phyloP scores from a whole-genome alignment of 2,888 invertebrate species.

The Resseliella maxima region DNA sequence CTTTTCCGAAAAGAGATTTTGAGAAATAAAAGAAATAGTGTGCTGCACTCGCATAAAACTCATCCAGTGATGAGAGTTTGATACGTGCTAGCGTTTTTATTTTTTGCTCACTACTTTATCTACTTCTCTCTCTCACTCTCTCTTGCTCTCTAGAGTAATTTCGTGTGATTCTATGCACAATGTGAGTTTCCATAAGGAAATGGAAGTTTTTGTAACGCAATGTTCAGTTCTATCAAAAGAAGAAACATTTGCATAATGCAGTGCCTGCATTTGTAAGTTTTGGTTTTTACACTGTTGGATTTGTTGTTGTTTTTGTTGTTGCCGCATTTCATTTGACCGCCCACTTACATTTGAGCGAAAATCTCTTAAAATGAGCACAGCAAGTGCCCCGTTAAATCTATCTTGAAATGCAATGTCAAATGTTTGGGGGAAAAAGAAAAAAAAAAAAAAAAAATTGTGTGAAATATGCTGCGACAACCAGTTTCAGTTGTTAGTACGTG shows the following conservation, averaged over 20 bases:
- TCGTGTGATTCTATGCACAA: neutral
- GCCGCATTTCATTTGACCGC: neutral
- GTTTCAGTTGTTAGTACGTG: neutral
- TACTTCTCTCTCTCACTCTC: too few species aligned
- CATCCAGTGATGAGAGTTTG: neutral
- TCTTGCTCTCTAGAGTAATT: too few species aligned
- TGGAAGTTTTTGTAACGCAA: neutral
- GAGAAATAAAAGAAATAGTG: neutral
- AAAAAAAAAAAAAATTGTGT: too few species aligned
- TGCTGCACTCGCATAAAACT: neutral
- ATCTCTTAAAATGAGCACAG: neutral
- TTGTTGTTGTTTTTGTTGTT: neutral
- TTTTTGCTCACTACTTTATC: too few species aligned
- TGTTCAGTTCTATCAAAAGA: neutral
- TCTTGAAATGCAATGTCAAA: neutral
- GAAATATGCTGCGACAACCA: neutral
- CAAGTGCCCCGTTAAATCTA: neutral
- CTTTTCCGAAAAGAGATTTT: neutral
- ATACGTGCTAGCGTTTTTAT: neutral
- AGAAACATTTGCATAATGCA: slow-evolving; percentile 7
- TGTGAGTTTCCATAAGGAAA: neutral
- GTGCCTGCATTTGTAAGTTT: neutral
- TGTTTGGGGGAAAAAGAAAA: too few species aligned
- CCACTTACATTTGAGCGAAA: neutral
- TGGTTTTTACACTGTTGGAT: neutral